Conservation (phyloP, 2,797 vertebrate genomes). For the Ctenopoma multispine region DNA sequence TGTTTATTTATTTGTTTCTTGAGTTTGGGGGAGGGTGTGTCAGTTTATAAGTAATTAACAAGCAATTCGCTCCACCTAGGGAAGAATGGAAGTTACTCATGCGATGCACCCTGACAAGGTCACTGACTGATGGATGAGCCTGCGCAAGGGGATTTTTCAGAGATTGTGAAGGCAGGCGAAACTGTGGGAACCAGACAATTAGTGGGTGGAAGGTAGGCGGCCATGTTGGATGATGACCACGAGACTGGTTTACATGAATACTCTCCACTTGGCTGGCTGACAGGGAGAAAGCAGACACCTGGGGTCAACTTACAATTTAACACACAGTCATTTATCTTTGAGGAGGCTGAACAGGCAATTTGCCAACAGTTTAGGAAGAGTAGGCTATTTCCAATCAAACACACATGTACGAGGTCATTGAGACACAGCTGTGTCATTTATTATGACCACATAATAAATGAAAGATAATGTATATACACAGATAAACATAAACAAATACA, state of each 20-base stretch:
- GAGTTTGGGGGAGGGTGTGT: constrained; percentile 40
- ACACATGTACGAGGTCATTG: constrained; percentile 40
- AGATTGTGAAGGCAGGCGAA: constrained; percentile 73
- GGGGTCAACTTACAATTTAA: constrained; percentile 65
- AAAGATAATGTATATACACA: not conserved
- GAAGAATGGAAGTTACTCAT: constrained; percentile 79
- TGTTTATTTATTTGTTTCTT: constrained; percentile 65
- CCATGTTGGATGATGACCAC: constrained; percentile 79
- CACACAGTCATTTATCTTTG: constrained; percentile 74
- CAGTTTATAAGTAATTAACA: constrained; percentile 75
- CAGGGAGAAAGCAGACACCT: constrained; percentile 75
- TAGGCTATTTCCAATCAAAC: constrained; percentile 50
- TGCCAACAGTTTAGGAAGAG: constrained; percentile 67
- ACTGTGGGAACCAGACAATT: constrained; percentile 85
- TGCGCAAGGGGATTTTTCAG: constrained; percentile 77
- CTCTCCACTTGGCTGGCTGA: constrained; percentile 73
- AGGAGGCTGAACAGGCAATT: constrained; percentile 63
- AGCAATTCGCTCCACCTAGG: constrained; percentile 72
- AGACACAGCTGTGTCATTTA: no score
- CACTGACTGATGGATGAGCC: constrained; percentile 84
- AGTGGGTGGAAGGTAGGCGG: constrained; percentile 73
- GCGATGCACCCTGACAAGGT: constrained; percentile 82
- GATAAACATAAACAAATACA: not conserved
- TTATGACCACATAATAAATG: not conserved
- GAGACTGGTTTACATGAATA: constrained; percentile 76